Conservation (phyloP, 2,113 vertebrate genomes). For the Vidua macroura region DNA sequence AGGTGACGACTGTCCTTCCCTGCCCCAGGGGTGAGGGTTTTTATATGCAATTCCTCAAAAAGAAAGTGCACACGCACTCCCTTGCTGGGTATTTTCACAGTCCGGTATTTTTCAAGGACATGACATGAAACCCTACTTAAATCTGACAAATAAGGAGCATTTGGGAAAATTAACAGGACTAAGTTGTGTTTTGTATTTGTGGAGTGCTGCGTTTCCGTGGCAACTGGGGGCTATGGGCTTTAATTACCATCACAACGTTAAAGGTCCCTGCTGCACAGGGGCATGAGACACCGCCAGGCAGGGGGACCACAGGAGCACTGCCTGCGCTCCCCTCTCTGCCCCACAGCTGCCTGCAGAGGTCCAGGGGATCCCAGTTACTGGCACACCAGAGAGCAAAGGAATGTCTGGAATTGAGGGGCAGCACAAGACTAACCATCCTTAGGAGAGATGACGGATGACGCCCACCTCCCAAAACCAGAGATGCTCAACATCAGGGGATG, state of each 20-base stretch:
- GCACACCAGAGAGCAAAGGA: not conserved
- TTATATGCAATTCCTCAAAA: not conserved
- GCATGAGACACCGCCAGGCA: not conserved
- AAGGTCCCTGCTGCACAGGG: not conserved
- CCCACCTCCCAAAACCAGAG: not conserved
- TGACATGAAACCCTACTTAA: not conserved
- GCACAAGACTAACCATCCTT: not conserved
- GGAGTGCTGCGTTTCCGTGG: constrained; percentile 40
- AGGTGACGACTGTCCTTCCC: not conserved
- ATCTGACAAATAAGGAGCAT: not conserved
- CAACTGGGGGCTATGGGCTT: constrained; percentile 3
- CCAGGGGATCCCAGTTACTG: rapidly evolving
- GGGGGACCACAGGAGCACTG: rapidly evolving
- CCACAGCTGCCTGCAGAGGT: not conserved
- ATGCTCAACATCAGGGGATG: not conserved
- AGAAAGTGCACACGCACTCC: rapidly evolving
- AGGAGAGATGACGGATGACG: rapidly evolving
- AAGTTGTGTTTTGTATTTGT: constrained; percentile 27
- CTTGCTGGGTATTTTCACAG: not conserved
- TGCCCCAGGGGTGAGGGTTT: not conserved
- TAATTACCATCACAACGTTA: not conserved
- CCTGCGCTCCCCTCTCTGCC: not conserved
- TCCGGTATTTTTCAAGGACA: not conserved
- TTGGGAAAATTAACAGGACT: not conserved
- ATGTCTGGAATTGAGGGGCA: not conserved